Evolutionary conservation across 2,888 invertebrate species (phyloP), one percentile per base, ranked within the genome.

Genomic region (Perdita meconis): DNA sequence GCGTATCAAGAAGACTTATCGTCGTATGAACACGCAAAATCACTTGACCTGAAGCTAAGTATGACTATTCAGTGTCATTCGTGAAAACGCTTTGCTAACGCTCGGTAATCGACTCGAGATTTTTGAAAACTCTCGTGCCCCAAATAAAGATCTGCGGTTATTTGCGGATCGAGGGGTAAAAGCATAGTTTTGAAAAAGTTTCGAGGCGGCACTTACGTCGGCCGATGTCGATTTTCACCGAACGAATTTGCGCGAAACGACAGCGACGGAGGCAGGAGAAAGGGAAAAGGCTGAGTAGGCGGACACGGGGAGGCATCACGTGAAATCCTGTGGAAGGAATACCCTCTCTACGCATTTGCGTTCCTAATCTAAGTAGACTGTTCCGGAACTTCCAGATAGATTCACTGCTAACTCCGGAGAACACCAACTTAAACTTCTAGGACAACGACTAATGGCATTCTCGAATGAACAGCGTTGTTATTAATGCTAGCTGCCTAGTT

Each of bases 161-260:
- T 44, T 60, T 68, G 73, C 77, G 77, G n/a, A 81, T 81, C 80
- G 80, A 74, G 77, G 22, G 44, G 70, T 63, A 59, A 74, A 80
- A 70, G 70, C 81, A 74, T 77, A n/a, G 70, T 77, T 74, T 80
- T 66, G 56, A 67, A 78, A 74, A 81, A 81, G 70, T 81, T 81
- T 60, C 63, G 51, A 50, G 56, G 60, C 64, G 36, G 64, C 50
- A 69, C 66, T 60, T 24, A 26, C 42, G 40, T 77, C 67, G 68
- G 26, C 22, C 12, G 44, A 36, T 63, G 40, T 66, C 51, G 40
- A 51, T 72, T 64, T 57, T n/a, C 65, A 30, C 19, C 22, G 47
- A 10, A 8, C 53, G n/a, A 47, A 51, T 26, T 24, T 51, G 51
- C 10, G 44, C 36, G 38, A 60, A 57, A 36, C 47, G 53, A 40